phyloP scores from a whole-genome alignment of 1,140 invertebrate species.

The Zaprionus africanus region DNA sequence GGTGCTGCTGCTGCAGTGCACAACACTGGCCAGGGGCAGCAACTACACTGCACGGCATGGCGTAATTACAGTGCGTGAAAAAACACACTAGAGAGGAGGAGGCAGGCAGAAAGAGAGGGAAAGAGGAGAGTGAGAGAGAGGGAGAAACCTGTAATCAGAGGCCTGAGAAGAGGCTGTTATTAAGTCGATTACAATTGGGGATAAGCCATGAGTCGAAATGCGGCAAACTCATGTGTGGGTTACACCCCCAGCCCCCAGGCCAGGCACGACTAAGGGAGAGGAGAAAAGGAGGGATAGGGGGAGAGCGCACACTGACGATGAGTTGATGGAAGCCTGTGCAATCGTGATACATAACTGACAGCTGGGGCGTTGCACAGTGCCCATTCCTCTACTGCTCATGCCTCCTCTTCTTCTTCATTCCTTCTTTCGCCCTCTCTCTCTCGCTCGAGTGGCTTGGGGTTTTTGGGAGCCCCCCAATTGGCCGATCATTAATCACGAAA shows the following conservation, averaged over 20 bases:
- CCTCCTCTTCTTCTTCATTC: neutral
- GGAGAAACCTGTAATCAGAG: slow-evolving; percentile 67
- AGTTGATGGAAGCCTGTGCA: slow-evolving; percentile 68
- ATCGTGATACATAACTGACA: slow-evolving; percentile 75
- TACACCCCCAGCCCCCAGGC: slow-evolving; percentile 53
- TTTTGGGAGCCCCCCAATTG: slow-evolving; percentile 50
- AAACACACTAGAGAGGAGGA: slow-evolving; percentile 18
- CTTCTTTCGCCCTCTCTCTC: neutral
- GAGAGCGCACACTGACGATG: slow-evolving; percentile 47
- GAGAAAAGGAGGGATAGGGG: neutral
- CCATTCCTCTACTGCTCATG: neutral
- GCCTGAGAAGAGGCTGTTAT: slow-evolving; percentile 68
- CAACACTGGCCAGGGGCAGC: slow-evolving; percentile 24
- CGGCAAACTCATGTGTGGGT: slow-evolving; percentile 49
- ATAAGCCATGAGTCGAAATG: slow-evolving; percentile 55
- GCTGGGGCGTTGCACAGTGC: slow-evolving; percentile 59
- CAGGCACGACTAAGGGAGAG: slow-evolving; percentile 2
- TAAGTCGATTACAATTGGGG: slow-evolving; percentile 74
- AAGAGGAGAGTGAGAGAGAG: neutral
- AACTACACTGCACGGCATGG: slow-evolving; percentile 14
- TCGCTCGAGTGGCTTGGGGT: slow-evolving; percentile 6
- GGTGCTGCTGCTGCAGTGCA: neutral
- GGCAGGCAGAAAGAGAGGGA: slow-evolving; percentile 7
- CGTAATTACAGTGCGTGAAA: slow-evolving; percentile 67
- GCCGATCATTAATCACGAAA: slow-evolving; percentile 75